Conservation (phyloP, 2,113 vertebrate genomes). For the Sylvietta virens region DNA sequence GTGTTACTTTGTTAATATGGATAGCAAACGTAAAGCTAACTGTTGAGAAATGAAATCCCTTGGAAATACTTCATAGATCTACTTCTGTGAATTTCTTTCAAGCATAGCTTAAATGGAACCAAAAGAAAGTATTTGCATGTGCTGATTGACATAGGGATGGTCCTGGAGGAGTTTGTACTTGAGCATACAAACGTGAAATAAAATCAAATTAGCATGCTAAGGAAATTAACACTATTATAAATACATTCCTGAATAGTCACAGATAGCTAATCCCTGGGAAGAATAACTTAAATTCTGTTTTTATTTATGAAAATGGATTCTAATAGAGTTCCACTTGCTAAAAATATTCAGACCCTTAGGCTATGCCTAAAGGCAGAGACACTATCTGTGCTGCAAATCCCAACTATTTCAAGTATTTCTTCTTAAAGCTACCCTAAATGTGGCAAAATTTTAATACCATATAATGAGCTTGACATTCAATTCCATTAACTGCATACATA, state of each 20-base stretch:
- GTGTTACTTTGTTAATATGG: background rate
- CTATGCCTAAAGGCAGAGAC: conserved; percentile 47
- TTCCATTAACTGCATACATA: conserved; percentile 28
- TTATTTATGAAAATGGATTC: conserved; percentile 62
- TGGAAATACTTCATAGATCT: background rate
- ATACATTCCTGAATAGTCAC: conserved; percentile 20
- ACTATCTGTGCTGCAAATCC: conserved; percentile 32
- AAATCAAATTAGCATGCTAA: conserved; percentile 46
- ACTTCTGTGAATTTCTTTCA: background rate
- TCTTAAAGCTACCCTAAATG: conserved; percentile 12
- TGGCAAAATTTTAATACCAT: conserved; percentile 2
- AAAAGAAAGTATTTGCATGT: background rate
- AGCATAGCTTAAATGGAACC: background rate
- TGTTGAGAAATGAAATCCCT: background rate
- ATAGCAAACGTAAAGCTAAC: background rate
- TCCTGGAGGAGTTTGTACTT: conserved; percentile 18
- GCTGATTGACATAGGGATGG: background rate
- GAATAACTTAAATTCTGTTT: conserved; percentile 33
- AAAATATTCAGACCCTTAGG: conserved; percentile 56
- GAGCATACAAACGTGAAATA: conserved; percentile 46
- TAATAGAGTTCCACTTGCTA: conserved; percentile 33
- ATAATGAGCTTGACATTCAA: conserved; percentile 36
- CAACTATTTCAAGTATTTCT: conserved; percentile 32
- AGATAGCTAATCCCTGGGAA: conserved; percentile 39
- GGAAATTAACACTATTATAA: conserved; percentile 40